Base-by-base conservation (phyloP, 2,888 invertebrate genomes). In the Rotaria macrura region DNA sequence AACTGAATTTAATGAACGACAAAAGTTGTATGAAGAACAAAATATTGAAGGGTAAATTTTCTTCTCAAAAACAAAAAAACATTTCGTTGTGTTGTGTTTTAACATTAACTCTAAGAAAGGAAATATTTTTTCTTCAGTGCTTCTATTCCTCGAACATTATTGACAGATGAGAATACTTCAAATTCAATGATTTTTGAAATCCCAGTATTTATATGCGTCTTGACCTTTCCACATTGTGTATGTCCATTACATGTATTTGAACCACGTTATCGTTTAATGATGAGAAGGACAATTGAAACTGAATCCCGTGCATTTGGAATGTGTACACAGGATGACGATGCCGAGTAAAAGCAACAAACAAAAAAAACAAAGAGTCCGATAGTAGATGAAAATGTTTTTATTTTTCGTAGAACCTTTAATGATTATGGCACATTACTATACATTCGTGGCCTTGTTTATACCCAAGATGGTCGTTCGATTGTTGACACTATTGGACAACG, bases 221-320 rank as follows among this genome's bases (percentile, higher is more conserved):
- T 95, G 84, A 95, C 95, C 65, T 95, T 94, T 89, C 96, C 96
- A 0, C 93, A 93, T 79, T 94, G 96, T 29, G 94, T 95, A 0
- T 96, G 96, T 90, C 96, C 96, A 0, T 92, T 96, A 85, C 95
- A 95, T 90, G 94, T 96, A n/a, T 95, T 94, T 91, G 95, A 96
- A 90, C 95, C 95, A 0, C 93, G 95, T 47, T 96, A 96, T 91
- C 93, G 95, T 88, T 92, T 95, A 84, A 94, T 96, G 94, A 93
- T 96, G 40, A 92, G 95, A 40, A 93, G 95, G 85, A 94, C 95
- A 88, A 93, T 96, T 87, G 94, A 95, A 89, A 89, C 90, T 34
- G 91, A 94, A 0, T 93, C 93, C 1, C 92, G 94, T 83, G 93
- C 94, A 88, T 96, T 96, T 90, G 96, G 96, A 87, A 96, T 96